Evolutionary conservation across 1,140 invertebrate genomes (phyloP).

Genomic region (Drosophila kikkawai): DNA sequence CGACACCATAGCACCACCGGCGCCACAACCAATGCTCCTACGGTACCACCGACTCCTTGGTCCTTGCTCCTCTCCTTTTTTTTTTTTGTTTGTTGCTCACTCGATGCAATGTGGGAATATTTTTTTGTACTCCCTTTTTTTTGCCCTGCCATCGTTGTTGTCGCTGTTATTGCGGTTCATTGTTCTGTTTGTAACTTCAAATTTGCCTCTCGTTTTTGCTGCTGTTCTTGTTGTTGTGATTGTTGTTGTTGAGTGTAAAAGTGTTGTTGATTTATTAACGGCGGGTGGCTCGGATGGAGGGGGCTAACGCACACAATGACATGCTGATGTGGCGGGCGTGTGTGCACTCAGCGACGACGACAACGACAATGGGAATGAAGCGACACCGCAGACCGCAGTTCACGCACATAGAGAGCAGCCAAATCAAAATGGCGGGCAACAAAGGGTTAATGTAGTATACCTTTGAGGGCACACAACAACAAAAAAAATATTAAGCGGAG

Average conservation of each 20-base stretch:
- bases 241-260: constrained; percentile 66
- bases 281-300: constrained; percentile 33
- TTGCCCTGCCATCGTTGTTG: constrained; percentile 43
- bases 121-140: constrained; percentile 28
- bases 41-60: constrained; percentile 17
- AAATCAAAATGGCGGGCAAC: constrained; percentile 69
- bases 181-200: constrained; percentile 69
- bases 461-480: constrained; percentile 3
- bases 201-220: constrained; percentile 54
- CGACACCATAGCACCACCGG: constrained; percentile 8
- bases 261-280: constrained; percentile 81
- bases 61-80: neutral
- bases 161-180: constrained; percentile 75
- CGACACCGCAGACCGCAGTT: constrained; percentile 37
- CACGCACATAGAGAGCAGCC: constrained; percentile 27
- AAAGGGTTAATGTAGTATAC: constrained; percentile 64
- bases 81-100: neutral
- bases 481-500: neutral
- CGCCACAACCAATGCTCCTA: constrained; percentile 16
- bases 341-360: constrained; percentile 61
- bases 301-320: constrained; percentile 18
- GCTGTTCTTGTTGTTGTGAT: constrained; percentile 4
- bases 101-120: constrained; percentile 8
- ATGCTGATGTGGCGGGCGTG: constrained; percentile 33
- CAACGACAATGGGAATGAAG: constrained; percentile 45